Evolutionary conservation across 2,888 invertebrate species (phyloP).

Genomic region (Helicoverpa assulta): DNA sequence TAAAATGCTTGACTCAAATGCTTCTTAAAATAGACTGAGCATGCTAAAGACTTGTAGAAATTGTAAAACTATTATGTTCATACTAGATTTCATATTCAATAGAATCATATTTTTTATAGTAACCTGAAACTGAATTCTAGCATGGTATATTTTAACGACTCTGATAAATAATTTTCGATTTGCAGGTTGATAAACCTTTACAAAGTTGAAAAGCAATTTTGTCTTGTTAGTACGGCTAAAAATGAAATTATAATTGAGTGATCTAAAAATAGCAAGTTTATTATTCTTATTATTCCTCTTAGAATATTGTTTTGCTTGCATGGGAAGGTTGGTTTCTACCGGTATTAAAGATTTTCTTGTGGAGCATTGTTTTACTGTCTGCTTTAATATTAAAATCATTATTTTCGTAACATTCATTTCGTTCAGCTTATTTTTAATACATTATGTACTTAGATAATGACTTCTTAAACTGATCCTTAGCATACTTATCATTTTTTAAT

Average conservation of each 20-base stretch:
- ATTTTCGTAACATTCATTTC: too few relatives aligned
- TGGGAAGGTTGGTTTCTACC: conserved; percentile 12
- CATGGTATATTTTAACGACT: conserved; percentile 27
- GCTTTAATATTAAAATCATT: background rate
- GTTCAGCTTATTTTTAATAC: too few relatives aligned
- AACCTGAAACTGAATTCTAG: conserved; percentile 17
- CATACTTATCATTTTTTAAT: too few relatives aligned
- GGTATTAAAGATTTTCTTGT: conserved; percentile 11
- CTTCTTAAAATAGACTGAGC: conserved; percentile 27
- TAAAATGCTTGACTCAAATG: conserved; percentile 29
- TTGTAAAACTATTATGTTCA: conserved; percentile 29
- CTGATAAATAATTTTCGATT: background rate
- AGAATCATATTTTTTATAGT: conserved; percentile 29
- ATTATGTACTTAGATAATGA: too few relatives aligned
- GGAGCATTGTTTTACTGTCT: conserved; percentile 11
- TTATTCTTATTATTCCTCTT: conserved; percentile 13
- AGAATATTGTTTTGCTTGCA: conserved; percentile 18
- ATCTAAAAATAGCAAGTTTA: conserved; percentile 10
- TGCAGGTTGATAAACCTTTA: background rate
- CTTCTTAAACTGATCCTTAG: too few relatives aligned
- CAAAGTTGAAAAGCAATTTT: background rate
- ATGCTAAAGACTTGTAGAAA: conserved; percentile 19
- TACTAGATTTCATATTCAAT: conserved; percentile 12
- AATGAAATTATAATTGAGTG: background rate
- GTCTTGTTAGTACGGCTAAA: background rate